Evolutionary conservation across 2,797 vertebrate species (phyloP).

Genomic region (Hippoglossus hippoglossus): DNA sequence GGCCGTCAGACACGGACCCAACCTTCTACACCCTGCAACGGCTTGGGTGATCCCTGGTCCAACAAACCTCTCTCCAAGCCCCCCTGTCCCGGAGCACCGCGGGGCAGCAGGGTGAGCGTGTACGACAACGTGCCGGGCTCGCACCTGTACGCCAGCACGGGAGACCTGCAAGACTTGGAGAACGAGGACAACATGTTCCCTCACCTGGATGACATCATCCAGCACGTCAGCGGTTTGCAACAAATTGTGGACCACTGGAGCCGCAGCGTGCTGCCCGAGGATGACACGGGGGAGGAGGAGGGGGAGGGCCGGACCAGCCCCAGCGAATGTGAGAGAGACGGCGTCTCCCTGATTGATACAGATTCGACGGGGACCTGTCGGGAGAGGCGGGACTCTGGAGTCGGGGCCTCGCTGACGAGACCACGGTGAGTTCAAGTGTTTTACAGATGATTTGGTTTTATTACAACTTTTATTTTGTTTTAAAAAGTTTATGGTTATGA

Average conservation of each 20-base stretch:
- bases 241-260: slow-evolving; percentile 96
- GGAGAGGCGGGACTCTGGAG: slow-evolving; percentile 97
- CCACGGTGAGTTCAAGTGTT: slow-evolving; percentile 86
- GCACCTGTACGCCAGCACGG: slow-evolving; percentile 97
- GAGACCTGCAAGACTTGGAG: slow-evolving; percentile 94
- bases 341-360: slow-evolving; percentile 90
- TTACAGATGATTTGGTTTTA: slow-evolving; percentile 12
- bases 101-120: slow-evolving; percentile 94
- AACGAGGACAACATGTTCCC: slow-evolving; percentile 92
- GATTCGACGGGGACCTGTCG: slow-evolving; percentile 88
- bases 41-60: slow-evolving; percentile 68
- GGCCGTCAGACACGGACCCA: slow-evolving; percentile 70
- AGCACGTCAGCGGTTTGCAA: slow-evolving; percentile 93
- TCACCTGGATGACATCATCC: slow-evolving; percentile 94
- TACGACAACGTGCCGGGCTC: slow-evolving; percentile 98
- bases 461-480: neutral
- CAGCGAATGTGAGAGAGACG: slow-evolving; percentile 92
- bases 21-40: slow-evolving; percentile 39
- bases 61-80: slow-evolving; percentile 62
- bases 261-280: slow-evolving; percentile 86
- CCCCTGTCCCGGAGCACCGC: slow-evolving; percentile 84
- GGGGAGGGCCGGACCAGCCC: slow-evolving; percentile 90
- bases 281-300: slow-evolving; percentile 76
- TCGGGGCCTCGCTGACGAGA: slow-evolving; percentile 95
- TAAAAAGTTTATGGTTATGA: neutral